Percentiles rank a stretch among this genome's conserved stretches.
These are phyloP conservation scores for Diadumene lineata DNA, from an alignment of 92 coral and sea anemone species.

Conservation along the genomic window DNA sequence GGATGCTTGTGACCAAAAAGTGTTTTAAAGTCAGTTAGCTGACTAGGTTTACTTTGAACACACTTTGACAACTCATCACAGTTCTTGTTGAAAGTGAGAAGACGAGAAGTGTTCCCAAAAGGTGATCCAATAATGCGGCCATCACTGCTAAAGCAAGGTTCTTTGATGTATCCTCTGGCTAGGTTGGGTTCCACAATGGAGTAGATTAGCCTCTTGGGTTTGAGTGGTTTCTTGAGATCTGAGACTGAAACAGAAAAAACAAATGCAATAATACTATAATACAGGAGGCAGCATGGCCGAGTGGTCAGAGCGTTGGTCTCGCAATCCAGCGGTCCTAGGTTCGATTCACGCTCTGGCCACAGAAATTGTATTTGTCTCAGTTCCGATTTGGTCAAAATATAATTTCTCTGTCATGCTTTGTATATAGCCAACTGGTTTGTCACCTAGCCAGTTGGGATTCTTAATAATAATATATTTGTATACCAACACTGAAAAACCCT, in stretches of 20 bases:
- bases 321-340: too few species aligned
- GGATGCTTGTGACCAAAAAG: conserved; percentile 80
- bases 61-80: conserved; percentile 79
- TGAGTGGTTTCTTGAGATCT: not conserved
- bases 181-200: conserved; percentile 75
- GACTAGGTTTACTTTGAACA: conserved; percentile 41
- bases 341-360: too few species aligned
- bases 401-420: too few species aligned
- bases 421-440: too few species aligned
- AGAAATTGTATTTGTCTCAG: too few species aligned
- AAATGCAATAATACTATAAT: too few species aligned
- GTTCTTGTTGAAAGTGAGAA: conserved; percentile 63
- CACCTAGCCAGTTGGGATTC: too few species aligned
- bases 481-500: too few species aligned
- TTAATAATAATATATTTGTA: too few species aligned
- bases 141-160: conserved; percentile 86
- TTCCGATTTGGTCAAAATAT: too few species aligned
- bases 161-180: conserved; percentile 86
- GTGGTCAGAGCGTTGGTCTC: too few species aligned
- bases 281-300: too few species aligned
- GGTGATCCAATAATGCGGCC: conserved; percentile 94
- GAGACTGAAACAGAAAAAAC: conserved; percentile 14
- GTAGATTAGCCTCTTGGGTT: conserved; percentile 71
- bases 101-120: conserved; percentile 86
- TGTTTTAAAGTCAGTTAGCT: conserved; percentile 75